These are phyloP conservation scores for Protonemura montana DNA, from an alignment of 2,888 invertebrate genomes.

Conservation along the genomic window DNA sequence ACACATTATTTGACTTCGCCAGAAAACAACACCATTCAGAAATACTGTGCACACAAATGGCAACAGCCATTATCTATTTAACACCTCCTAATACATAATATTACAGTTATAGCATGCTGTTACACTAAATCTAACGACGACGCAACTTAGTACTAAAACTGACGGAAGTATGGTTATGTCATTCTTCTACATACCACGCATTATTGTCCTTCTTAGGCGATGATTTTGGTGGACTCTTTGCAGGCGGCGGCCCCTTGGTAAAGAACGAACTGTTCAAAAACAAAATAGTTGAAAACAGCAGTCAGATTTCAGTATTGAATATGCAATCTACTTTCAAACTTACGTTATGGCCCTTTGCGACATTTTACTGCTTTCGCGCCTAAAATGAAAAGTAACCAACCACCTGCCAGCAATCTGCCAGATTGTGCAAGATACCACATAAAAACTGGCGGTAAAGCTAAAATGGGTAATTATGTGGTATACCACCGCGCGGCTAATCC, in stretches of 20 bases:
- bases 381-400: background rate
- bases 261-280: slow-evolving; percentile 59
- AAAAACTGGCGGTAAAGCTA: too few relatives aligned
- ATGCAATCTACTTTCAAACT: slow-evolving; percentile 9
- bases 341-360: slow-evolving; percentile 45
- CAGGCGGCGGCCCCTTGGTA: slow-evolving; percentile 54
- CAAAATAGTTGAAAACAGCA: background rate
- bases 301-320: slow-evolving; percentile 9
- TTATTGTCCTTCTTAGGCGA: background rate
- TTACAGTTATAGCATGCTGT: too few relatives aligned
- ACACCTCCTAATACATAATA: too few relatives aligned
- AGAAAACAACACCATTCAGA: background rate
- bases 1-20: background rate
- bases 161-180: background rate
- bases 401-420: background rate
- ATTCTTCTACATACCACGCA: background rate
- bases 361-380: slow-evolving; percentile 42
- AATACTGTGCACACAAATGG: background rate
- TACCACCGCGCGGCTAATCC: too few relatives aligned
- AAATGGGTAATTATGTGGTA: too few relatives aligned
- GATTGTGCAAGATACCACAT: too few relatives aligned
- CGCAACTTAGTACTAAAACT: too few relatives aligned
- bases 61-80: too few relatives aligned
- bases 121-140: background rate
- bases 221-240: slow-evolving; percentile 43